These are phyloP conservation scores for Ceraclea dissimilis DNA, from an alignment of 2,888 invertebrate species.

Conservation along the genomic window DNA sequence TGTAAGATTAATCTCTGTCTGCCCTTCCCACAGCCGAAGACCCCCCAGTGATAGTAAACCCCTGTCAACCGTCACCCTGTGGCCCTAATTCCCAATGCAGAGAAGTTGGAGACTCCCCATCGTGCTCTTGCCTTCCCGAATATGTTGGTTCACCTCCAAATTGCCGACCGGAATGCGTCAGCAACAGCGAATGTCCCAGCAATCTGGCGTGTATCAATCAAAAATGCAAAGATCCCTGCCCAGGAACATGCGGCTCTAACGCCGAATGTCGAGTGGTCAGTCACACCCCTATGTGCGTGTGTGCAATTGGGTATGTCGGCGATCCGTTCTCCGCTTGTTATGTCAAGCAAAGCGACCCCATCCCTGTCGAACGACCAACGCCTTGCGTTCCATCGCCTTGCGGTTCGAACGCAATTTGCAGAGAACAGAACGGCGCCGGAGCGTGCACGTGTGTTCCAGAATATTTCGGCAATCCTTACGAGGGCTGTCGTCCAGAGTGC, in stretches of 20 bases:
- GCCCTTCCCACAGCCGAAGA: constrained; percentile 44
- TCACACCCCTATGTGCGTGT: constrained; percentile 63
- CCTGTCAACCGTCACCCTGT: constrained; percentile 62
- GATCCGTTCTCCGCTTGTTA: constrained; percentile 63
- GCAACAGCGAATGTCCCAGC: constrained; percentile 62
- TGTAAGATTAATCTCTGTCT: too few relatives aligned
- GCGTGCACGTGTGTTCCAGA: constrained; percentile 61
- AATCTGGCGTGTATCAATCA: constrained; percentile 62
- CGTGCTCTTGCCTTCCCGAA: constrained; percentile 62
- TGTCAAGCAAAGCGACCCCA: constrained; percentile 33
- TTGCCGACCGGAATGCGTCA: constrained; percentile 66
- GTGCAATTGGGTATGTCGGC: constrained; percentile 58
- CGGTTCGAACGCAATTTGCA: constrained; percentile 64
- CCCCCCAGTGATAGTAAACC: constrained; percentile 42
- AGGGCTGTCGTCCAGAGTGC: constrained; percentile 70
- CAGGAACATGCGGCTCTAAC: constrained; percentile 59
- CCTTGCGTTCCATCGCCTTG: constrained; percentile 67
- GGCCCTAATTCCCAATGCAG: constrained; percentile 59
- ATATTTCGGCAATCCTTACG: constrained; percentile 56
- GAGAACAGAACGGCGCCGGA: constrained; percentile 60
- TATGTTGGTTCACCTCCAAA: constrained; percentile 62
- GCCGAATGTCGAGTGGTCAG: constrained; percentile 68
- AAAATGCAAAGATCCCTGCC: constrained; percentile 69
- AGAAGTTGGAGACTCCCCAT: constrained; percentile 52
- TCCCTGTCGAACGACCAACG: constrained; percentile 39